Percentiles rank a stretch among this genome's conserved stretches.
Conservation (phyloP, 23 tunicate genomes). For the Botrylloides violaceus region DNA sequence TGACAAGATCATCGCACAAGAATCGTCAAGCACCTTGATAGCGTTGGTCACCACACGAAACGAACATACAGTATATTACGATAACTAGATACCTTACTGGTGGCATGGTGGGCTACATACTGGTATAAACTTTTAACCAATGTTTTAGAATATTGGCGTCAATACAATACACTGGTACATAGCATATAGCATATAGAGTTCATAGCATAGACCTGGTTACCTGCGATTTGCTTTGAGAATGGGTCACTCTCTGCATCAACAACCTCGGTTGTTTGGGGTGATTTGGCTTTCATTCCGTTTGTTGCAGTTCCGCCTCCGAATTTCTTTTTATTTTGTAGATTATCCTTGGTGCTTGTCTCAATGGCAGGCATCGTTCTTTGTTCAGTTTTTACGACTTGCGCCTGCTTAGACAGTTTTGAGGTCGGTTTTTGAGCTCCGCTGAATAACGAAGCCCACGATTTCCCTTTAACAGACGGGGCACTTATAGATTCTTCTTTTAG, state of each 20-base stretch:
- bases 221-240: constrained; percentile 34
- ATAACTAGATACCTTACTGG: too few species aligned
- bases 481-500: background rate
- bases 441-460: constrained; percentile 24
- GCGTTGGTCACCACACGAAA: too few species aligned
- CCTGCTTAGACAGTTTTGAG: background rate
- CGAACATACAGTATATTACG: too few species aligned
- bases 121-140: too few species aligned
- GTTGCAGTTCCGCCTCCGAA: background rate
- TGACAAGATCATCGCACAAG: too few species aligned
- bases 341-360: background rate
- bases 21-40: too few species aligned
- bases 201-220: too few species aligned
- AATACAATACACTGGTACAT: too few species aligned
- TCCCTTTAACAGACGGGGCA: background rate
- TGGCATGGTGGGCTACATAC: too few species aligned
- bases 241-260: constrained; percentile 1
- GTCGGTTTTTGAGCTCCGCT: background rate
- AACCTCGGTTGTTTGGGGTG: background rate
- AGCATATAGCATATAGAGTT: too few species aligned
- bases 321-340: constrained; percentile 19
- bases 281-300: constrained; percentile 6
- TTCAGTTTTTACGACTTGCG: background rate
- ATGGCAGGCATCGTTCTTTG: background rate
- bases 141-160: too few species aligned